Evolutionary conservation across 2,888 invertebrate genomes (phyloP).

Genomic region (Mantis religiosa): DNA sequence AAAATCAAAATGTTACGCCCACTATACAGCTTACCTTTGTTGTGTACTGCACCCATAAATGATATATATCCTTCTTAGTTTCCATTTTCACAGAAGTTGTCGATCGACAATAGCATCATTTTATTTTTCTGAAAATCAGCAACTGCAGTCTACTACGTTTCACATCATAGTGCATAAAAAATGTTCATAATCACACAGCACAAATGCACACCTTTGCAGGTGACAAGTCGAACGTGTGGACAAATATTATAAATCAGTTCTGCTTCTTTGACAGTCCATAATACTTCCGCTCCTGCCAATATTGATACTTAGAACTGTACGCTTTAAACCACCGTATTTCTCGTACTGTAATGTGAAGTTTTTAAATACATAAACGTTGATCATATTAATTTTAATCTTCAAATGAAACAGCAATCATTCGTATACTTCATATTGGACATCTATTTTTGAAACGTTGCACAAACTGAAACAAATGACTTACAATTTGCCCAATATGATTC

Average conservation of each 20-base stretch:
- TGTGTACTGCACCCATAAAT: conserved; percentile 52
- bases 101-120: neutral
- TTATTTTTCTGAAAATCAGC: neutral
- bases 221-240: neutral
- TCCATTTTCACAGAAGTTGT: conserved; percentile 36
- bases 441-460: neutral
- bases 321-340: no score
- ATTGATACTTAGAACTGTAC: neutral
- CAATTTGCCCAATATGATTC: no score
- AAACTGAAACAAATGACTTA: neutral
- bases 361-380: neutral
- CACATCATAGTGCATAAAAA: neutral
- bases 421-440: neutral
- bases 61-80: conserved; percentile 50
- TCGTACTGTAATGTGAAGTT: no score
- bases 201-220: neutral
- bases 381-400: neutral
- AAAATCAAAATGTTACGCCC: conserved; percentile 3
- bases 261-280: neutral
- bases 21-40: conserved; percentile 45
- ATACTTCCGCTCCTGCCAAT: neutral
- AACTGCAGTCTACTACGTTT: neutral
- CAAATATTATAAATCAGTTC: neutral
- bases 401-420: neutral
- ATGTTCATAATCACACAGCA: neutral